These are phyloP conservation scores for Turritopsis rubra DNA, from an alignment of 30 jellyfish, hydroid and myxozoan genomes.

Conservation along the genomic window DNA sequence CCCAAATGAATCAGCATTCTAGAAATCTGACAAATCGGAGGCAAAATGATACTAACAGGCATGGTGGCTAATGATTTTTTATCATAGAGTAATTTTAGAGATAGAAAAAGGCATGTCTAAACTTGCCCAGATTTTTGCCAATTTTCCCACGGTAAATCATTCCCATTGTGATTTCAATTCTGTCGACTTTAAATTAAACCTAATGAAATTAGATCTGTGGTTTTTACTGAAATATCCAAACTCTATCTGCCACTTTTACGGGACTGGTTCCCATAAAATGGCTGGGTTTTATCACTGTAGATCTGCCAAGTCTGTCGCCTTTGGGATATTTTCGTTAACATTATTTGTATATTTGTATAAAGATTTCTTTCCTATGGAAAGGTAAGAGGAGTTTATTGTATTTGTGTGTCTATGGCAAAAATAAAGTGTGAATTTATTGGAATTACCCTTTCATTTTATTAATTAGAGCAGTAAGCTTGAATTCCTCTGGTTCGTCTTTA, in stretches of 20 bases:
- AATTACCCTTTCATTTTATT: background rate
- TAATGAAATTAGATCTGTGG: too few relatives aligned
- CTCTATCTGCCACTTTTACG: background rate
- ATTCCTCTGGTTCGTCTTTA: background rate
- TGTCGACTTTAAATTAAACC: too few relatives aligned
- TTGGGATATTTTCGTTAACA: background rate
- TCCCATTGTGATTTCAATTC: background rate
- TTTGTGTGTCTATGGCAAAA: background rate
- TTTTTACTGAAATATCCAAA: too few relatives aligned
- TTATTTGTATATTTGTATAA: background rate
- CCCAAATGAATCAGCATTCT: background rate
- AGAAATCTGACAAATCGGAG: background rate
- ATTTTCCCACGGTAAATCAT: background rate
- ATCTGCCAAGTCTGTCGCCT: background rate
- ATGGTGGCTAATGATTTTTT: background rate
- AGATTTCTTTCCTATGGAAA: background rate
- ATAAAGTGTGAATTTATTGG: background rate
- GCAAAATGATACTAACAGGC: background rate
- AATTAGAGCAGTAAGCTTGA: background rate
- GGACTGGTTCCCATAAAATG: background rate
- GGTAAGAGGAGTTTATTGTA: background rate
- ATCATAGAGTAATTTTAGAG: background rate
- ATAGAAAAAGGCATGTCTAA: background rate
- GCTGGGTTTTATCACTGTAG: background rate
- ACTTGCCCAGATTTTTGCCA: background rate